These are phyloP conservation scores for Pachliopta kotzebuea DNA, from an alignment of 2,888 invertebrate species.

Conservation along the genomic window DNA sequence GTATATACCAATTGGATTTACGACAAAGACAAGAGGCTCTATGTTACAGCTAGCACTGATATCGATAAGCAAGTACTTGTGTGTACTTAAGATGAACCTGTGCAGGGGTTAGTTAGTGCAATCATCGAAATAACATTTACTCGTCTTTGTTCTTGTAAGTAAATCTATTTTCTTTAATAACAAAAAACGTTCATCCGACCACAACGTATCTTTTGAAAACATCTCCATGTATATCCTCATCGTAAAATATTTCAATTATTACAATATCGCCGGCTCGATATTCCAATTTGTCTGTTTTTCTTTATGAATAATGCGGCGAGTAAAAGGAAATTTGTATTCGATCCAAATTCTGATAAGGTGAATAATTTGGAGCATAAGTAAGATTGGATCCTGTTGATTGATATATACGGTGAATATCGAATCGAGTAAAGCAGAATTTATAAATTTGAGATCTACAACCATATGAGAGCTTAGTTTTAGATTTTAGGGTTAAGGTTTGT, in stretches of 20 bases:
- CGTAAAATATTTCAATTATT: neutral
- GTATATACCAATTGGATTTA: too few relatives aligned
- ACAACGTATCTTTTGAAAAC: too few relatives aligned
- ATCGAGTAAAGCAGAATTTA: neutral
- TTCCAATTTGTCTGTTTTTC: neutral
- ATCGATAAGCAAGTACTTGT: too few relatives aligned
- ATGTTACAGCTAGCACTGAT: too few relatives aligned
- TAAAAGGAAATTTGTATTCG: slow-evolving; percentile 4
- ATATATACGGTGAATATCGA: neutral
- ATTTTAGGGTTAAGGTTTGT: neutral
- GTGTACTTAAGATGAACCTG: too few relatives aligned
- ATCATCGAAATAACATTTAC: too few relatives aligned
- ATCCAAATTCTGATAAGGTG: slow-evolving; percentile 1
- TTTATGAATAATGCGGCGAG: neutral
- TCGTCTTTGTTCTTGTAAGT: too few relatives aligned
- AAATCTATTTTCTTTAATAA: too few relatives aligned
- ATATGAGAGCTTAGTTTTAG: neutral
- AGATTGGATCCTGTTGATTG: slow-evolving; percentile 8
- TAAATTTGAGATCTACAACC: neutral
- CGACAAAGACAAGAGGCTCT: too few relatives aligned
- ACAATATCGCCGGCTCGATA: neutral
- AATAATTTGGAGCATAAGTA: slow-evolving; percentile 1
- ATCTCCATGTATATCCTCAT: neutral
- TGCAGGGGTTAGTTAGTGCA: too few relatives aligned
- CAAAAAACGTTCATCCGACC: too few relatives aligned